These are phyloP conservation scores for Toxotes jaculatrix DNA, from an alignment of 2,113 vertebrate species.

Conservation along the genomic window DNA sequence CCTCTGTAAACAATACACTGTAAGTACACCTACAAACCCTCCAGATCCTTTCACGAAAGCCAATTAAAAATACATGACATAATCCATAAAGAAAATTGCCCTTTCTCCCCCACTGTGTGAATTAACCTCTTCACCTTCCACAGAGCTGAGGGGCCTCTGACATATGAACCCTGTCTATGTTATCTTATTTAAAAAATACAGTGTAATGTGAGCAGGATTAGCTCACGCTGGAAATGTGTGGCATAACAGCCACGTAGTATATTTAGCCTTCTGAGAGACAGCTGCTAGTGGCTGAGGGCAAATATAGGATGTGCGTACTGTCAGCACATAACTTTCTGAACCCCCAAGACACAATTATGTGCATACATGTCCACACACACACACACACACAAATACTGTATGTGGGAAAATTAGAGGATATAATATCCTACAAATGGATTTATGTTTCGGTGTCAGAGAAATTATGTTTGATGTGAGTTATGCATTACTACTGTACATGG, in stretches of 20 bases:
- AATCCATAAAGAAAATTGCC: constrained; percentile 64
- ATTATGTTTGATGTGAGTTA: not conserved
- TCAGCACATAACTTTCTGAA: constrained; percentile 44
- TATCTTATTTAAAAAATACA: constrained; percentile 72
- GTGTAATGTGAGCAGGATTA: constrained; percentile 64
- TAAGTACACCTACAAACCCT: not conserved
- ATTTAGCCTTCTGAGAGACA: constrained; percentile 75
- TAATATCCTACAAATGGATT: constrained; percentile 10
- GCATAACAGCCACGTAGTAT: constrained; percentile 51
- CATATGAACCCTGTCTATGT: constrained; percentile 53
- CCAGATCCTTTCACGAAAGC: constrained; percentile 14
- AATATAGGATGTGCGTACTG: constrained; percentile 41
- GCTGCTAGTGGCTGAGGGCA: constrained; percentile 52
- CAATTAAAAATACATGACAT: constrained; percentile 59
- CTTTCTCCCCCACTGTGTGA: constrained; percentile 26
- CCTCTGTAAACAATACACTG: constrained; percentile 6
- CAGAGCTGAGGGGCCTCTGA: constrained; percentile 28
- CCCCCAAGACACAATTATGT: not conserved
- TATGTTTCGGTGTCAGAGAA: not conserved
- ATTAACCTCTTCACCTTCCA: constrained; percentile 27
- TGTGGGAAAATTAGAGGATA: not conserved
- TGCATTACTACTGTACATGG: not conserved
- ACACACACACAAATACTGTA: not conserved
- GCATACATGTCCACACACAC: not conserved
- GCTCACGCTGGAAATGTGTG: constrained; percentile 27